These are phyloP conservation scores for Platichthys stellatus DNA, from an alignment of 2,113 vertebrate genomes.

Conservation along the genomic window DNA sequence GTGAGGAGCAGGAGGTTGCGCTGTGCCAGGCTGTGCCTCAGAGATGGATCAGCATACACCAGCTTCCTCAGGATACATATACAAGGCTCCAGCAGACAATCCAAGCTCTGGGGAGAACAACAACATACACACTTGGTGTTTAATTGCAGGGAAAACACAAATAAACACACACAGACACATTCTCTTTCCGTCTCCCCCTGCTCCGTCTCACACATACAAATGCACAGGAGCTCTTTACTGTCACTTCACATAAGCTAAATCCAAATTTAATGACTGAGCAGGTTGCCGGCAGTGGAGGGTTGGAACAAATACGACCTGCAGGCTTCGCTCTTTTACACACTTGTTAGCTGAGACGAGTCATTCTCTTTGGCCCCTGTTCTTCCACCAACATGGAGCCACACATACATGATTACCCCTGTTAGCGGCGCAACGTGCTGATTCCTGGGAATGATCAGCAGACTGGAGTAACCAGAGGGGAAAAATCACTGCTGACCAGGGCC, in stretches of 20 bases:
- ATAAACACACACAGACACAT: conserved; percentile 6
- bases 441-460: conserved; percentile 63
- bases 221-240: conserved; percentile 17
- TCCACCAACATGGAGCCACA: conserved; percentile 41
- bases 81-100: conserved; percentile 86
- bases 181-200: conserved; percentile 16
- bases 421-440: conserved; percentile 41
- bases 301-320: conserved; percentile 38
- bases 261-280: conserved; percentile 18
- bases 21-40: conserved; percentile 86
- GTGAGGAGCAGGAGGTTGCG: conserved; percentile 83
- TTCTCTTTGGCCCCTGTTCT: conserved; percentile 42
- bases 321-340: conserved; percentile 28
- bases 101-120: conserved; percentile 81
- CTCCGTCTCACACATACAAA: conserved; percentile 22
- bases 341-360: conserved; percentile 40
- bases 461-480: conserved; percentile 56
- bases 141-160: conserved; percentile 63
- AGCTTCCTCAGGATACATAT: conserved; percentile 89
- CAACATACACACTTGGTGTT: conserved; percentile 48
- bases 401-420: conserved; percentile 62
- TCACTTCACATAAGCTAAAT: conserved; percentile 33
- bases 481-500: conserved; percentile 63
- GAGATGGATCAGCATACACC: conserved; percentile 84
- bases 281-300: conserved; percentile 2